Evolutionary conservation across 1,140 invertebrate genomes (phyloP), one percentile per base, ranked within the genome.

Genomic region (Pectinophora gossypiella): DNA sequence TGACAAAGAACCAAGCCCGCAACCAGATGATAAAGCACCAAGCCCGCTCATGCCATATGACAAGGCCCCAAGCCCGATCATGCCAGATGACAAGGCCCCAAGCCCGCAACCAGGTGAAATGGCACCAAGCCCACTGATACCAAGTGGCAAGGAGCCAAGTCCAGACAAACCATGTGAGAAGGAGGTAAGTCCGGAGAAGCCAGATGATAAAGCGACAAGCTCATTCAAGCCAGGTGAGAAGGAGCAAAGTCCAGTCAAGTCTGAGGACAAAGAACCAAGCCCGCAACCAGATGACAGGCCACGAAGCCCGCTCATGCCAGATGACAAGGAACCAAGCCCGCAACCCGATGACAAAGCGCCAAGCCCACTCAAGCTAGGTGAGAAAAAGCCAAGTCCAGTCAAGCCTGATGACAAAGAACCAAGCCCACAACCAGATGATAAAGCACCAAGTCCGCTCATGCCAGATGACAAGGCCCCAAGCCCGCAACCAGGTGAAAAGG

Each of bases 31-130:
- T 3, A 40, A 3, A 15, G 13, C 36, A 3, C 10, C 7, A 13
- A 15, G 12, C 7, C 35, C 9, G 4, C 9, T n/a, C 3, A 38
- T n/a, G 35, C 35, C 35, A n/a, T 4, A 38, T 15, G 35, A 38
- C n/a, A 38, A 38, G 13, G 35, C 35, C 4, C 6, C 6, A 6
- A 38, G 4, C 4, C 23, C 23, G 5, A n/a, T n/a, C n/a, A 12
- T 6, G 12, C 36, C 36, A 16, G 36, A 15, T 40, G 36, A 40
- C 7, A 44, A 48, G 20, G 27, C 48, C 12, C 22, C 13, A 16
- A 45, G 19, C 27, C 54, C 54, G 1, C 48, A 51, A n/a, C n/a
- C 9, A 42, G 40, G 23, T 13, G 49, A 64, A 1, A 48, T 51
- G 22, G 46, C 22, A 12, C 19, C 27, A n/a, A 51, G 35, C 12